Evolutionary conservation across 2,888 invertebrate species (phyloP), one percentile per base, ranked within the genome.

Genomic region (Coremacera marginata): DNA sequence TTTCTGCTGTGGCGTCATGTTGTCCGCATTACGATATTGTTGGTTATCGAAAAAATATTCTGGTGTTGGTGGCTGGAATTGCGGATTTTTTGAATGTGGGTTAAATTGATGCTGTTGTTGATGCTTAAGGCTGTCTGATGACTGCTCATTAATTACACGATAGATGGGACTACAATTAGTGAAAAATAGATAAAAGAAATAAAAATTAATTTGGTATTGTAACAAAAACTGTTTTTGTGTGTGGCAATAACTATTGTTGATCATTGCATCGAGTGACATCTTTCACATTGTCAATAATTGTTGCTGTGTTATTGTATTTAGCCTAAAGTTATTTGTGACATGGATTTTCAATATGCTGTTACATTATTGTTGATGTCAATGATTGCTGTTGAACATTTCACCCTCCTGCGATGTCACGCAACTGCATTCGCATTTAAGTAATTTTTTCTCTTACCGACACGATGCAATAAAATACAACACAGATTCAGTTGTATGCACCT

Each of bases 1-100:
- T 80, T 88, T 88, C 81, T 89, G 86, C 83, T 89, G 88, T 63
- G 89, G 88, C 78, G 89, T 89, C 82, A 88, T 80, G 75, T 83
- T 83, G 37, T 82, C 83, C 76, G 82, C 80, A 82, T 84, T 84
- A 57, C 79, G 65, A 78, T 82, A 82, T 34, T 76, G 77, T 52
- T 78, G 81, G 63, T 68, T 79, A 73, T 75, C 78, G 75, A 82
- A 82, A 80, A 80, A 80, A 62, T 77, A 78, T 68, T 78, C 79
- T 19, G 80, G 77, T 77, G 78, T 77, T 62, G 81, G 78, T 71
- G 82, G 74, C 22, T 81, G 79, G 49, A 82, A 81, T 79, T 72
- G 80, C 37, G 72, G 80, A 31, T 76, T 76, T 73, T 81, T 80
- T 60, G 78, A 75, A 57, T 73, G 76, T 70, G 78, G 70, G 70